These are phyloP conservation scores for Thamnophis sirtalis DNA, from an alignment of 2,113 vertebrate genomes.

Conservation along the genomic window DNA sequence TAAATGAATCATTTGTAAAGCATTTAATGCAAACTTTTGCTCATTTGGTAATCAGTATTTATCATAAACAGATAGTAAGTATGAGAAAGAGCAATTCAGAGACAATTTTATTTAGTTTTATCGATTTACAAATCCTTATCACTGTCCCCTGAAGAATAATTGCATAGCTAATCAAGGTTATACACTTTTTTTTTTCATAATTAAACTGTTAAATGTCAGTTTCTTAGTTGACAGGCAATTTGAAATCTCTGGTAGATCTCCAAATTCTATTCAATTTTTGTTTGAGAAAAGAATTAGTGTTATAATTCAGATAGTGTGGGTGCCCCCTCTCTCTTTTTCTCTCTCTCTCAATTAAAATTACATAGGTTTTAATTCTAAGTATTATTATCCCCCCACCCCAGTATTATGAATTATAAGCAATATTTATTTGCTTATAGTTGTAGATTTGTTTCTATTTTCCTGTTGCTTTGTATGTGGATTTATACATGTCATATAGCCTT, in stretches of 20 bases:
- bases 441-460: background rate
- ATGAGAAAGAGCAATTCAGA: background rate
- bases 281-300: background rate
- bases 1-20: background rate
- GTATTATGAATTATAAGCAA: background rate
- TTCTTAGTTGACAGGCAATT: background rate
- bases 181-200: background rate
- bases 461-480: background rate
- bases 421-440: background rate
- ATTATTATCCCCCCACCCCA: background rate
- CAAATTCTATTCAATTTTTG: background rate
- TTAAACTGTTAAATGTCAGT: background rate
- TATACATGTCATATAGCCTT: constrained; percentile 20
- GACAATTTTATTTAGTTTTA: background rate
- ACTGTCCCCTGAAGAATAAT: background rate
- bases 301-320: background rate
- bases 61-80: background rate
- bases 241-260: background rate
- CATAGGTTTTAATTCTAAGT: background rate
- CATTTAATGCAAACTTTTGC: background rate
- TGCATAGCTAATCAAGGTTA: background rate
- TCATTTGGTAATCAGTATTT: background rate
- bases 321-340: background rate
- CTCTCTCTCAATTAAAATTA: background rate
- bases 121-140: background rate